Conservation (phyloP, 2,888 invertebrate species). For the Saturnia pavonia region DNA sequence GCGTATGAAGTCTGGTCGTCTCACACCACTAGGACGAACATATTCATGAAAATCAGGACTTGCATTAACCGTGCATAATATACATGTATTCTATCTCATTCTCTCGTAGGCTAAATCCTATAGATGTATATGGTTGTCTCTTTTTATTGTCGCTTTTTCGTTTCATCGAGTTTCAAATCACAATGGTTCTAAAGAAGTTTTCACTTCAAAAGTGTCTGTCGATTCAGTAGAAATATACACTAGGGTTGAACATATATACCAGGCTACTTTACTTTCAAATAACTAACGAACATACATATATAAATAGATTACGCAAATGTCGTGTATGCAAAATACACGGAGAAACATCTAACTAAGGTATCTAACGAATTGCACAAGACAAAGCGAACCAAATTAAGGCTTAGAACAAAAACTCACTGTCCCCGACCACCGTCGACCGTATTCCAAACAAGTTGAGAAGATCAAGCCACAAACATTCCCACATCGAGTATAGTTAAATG, state of each 20-base stretch:
- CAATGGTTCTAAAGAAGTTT: no score
- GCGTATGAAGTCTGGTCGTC: no score
- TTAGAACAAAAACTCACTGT: constrained; percentile 60
- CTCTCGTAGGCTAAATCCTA: no score
- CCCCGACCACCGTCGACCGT: constrained; percentile 54
- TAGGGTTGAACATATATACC: not conserved
- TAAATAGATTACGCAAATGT: constrained; percentile 14
- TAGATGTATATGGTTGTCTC: no score
- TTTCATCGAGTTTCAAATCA: no score
- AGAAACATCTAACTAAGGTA: constrained; percentile 2
- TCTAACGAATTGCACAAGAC: constrained; percentile 37
- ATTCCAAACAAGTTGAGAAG: constrained; percentile 71
- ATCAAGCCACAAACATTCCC: constrained; percentile 65
- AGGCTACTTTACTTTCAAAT: not conserved
- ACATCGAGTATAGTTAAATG: constrained; percentile 52
- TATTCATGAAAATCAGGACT: no score
- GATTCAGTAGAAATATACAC: not conserved
- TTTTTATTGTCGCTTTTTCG: no score
- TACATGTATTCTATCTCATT: no score
- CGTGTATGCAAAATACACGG: constrained; percentile 10
- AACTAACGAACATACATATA: not conserved
- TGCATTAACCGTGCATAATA: no score
- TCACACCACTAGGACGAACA: no score
- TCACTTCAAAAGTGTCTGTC: no score
- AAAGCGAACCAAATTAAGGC: constrained; percentile 62